Base-by-base conservation (phyloP, 2,113 vertebrate species). In the Megaleporinus macrocephalus region DNA sequence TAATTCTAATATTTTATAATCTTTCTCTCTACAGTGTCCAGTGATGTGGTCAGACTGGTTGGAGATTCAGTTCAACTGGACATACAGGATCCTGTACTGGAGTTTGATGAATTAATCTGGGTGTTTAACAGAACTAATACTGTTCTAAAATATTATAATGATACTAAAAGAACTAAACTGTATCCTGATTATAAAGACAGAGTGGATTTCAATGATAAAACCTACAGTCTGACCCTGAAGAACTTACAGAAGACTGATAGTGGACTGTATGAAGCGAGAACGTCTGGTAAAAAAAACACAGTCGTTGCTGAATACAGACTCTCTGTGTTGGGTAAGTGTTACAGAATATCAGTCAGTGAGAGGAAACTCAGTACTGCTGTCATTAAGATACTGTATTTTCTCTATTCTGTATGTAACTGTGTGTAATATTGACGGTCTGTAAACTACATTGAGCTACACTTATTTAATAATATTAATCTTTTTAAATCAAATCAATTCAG, bases 201-300 rank as follows among this genome's bases (percentile, higher is more conserved):
- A 22, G 29, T 74, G n/a, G 33, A 30, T 49, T 70, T 82, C 27
- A 16, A 27, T 30, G 0, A n/a, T 9, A 24, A 3, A 29, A 70
- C 57, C 33, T 61, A 76, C 49, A 70, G 49, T 27, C 51, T 82
- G 33, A 18, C 68, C 33, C n/a, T 82, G 51, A 70, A 70, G 63
- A 82, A 76, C 30, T 7, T 82, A 27, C 73, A 44, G 41, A 44
- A 9, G 41, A 22, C 9, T 24, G 80, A 82, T 62, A 82, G 63
- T 70, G 80, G 80, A 49, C 16, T n/a, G 36, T 82, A 82, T 44
- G 41, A 44, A 44, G 41, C 41, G 9, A 44, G 9, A 44, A 9
- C 41, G 9, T 4, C 10, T 44, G 41, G 41, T 7, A 5, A 9
- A 44, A 4, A 44, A 9, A 9, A 44, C 9, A 44, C 41, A 44